Base-by-base conservation (phyloP, 2,797 vertebrate genomes). In the Antennarius maculatus region DNA sequence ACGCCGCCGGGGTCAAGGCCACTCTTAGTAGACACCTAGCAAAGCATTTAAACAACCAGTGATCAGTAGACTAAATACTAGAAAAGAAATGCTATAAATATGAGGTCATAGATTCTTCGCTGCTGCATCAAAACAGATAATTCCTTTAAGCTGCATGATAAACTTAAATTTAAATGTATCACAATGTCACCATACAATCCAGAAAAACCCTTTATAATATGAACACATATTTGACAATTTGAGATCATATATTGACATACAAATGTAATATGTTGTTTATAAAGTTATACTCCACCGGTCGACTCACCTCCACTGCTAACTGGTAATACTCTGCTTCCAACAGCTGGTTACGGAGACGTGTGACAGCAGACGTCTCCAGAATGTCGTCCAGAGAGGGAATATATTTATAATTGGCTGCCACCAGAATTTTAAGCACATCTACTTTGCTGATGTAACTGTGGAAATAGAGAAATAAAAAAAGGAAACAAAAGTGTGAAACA, bases 391-490 rank as follows among this genome's bases (percentile, higher is more conserved):
- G 91, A 77, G 96, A 98, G 0, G 98, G 97, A 62, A 99, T 71
- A 1, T 96, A 95, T 74, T 92, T 95, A 88, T 99, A 99, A 76
- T 96, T 95, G 61, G 98, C 97, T 39, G 83, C 83, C 72, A 99
- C 96, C 14, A 99, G 91, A 75, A 98, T 97, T 88, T 95, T 97
- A 56, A 99, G 90, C 53, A 99, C 95, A 18, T 98, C 98, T 2
- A 99, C 96, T 89, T 98, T 99, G 91, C 97, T 97, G 92, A 98
- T 96, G 81, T 98, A 99, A 86, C 98, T 99, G 82, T 14, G 48
- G 15, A 75, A n/a, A 72, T 2, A 64, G 14, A 62, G 50, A 48
- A 10, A 61, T 27, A 13, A 52, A 31, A 15, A 37, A 52, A 52
- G 6, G 48, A n/a, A 5, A 13, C 0, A 51, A 63, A 49, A 48